Percentiles rank a stretch among this genome's conserved stretches.
Conservation (phyloP, 2,113 vertebrate species). For the Anarhynchus alexandrinus region DNA sequence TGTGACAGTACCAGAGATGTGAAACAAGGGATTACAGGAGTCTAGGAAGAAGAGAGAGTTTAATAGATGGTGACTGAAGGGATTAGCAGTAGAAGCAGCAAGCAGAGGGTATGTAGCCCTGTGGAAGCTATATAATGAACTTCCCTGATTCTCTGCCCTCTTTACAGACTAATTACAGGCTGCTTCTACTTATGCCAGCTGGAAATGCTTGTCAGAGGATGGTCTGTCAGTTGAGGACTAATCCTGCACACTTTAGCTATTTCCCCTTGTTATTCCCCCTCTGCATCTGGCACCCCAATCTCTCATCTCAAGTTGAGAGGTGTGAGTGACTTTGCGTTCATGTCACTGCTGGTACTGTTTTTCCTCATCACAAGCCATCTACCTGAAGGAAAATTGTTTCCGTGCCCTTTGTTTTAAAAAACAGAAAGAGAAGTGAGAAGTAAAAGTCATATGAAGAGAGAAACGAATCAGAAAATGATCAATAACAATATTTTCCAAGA, state of each 20-base stretch:
- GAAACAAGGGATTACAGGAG: background rate
- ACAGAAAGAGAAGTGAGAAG: background rate
- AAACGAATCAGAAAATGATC: background rate
- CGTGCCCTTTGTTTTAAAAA: background rate
- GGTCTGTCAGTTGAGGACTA: background rate
- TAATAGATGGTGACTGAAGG: background rate
- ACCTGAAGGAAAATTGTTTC: background rate
- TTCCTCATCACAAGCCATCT: background rate
- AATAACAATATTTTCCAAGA: background rate
- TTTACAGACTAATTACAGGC: background rate
- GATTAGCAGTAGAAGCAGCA: background rate
- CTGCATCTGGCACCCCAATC: background rate
- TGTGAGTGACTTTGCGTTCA: background rate
- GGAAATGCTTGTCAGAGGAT: background rate
- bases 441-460: background rate
- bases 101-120: background rate
- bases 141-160: background rate
- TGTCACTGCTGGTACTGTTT: background rate
- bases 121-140: background rate
- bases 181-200: background rate
- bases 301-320: background rate
- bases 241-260: background rate
- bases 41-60: background rate
- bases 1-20: background rate
- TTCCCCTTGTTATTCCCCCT: background rate